These are phyloP conservation scores for Diplodus puntazzo DNA, from an alignment of 2,797 vertebrate genomes.

Conservation along the genomic window DNA sequence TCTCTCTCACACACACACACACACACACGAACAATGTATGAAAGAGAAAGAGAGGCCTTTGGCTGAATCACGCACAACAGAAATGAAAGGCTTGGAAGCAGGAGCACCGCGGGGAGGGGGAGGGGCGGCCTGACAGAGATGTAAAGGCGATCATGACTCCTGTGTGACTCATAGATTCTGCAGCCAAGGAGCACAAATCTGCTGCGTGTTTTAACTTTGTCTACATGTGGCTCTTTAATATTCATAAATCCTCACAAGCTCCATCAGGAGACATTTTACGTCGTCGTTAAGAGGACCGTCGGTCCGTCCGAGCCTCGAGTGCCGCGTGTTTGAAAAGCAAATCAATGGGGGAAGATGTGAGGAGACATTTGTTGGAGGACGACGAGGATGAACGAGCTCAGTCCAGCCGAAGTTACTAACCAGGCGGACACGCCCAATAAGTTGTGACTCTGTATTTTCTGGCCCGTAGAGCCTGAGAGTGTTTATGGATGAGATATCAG, in stretches of 20 bases:
- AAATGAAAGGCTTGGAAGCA: conserved; percentile 52
- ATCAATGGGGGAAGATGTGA: neutral
- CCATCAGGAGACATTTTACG: neutral
- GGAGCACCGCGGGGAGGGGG: conserved; percentile 6
- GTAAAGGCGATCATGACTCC: conserved; percentile 25
- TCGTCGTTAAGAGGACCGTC: neutral
- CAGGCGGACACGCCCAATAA: too few species aligned
- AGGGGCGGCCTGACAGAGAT: conserved; percentile 23
- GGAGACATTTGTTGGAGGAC: neutral
- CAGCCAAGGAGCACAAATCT: neutral
- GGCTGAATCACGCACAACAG: conserved; percentile 37
- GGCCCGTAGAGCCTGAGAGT: too few species aligned
- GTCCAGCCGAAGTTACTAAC: too few species aligned
- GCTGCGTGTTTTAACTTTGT: conserved; percentile 3
- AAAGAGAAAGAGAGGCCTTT: neutral
- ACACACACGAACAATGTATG: neutral
- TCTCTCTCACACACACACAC: neutral
- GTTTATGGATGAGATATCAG: too few species aligned
- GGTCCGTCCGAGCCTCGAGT: neutral
- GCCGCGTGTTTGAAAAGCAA: neutral
- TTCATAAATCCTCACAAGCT: conserved; percentile 8
- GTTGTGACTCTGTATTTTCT: too few species aligned
- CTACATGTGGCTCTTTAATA: conserved; percentile 7
- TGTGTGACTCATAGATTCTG: conserved; percentile 47
- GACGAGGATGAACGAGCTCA: neutral